Percentiles rank a stretch among this genome's conserved stretches.
These are phyloP conservation scores for Chiridota heheva DNA, from an alignment of 35 echinoderm and acorn worm genomes.

Conservation along the genomic window DNA sequence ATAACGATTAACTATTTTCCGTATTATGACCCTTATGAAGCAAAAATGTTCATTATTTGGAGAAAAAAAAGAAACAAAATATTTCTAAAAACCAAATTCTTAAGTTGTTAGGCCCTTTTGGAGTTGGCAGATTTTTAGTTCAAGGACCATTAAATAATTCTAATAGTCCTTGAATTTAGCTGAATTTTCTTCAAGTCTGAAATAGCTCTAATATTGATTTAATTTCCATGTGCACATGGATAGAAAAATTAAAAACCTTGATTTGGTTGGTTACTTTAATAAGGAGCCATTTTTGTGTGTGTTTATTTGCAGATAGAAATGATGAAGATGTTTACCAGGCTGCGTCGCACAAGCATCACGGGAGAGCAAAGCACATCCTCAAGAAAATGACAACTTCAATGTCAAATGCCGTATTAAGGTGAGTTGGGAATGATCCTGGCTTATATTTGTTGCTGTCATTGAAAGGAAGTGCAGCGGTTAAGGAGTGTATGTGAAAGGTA, in stretches of 20 bases:
- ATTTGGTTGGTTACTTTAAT: not conserved
- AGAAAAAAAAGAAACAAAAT: too few relatives aligned
- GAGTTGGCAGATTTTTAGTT: not conserved
- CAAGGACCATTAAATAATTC: not conserved
- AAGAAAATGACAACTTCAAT: conserved; percentile 67
- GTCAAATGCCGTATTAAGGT: conserved; percentile 72
- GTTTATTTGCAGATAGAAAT: conserved; percentile 22
- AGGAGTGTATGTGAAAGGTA: not conserved
- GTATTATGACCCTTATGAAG: too few relatives aligned
- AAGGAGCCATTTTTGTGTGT: not conserved
- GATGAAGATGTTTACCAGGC: conserved; percentile 62
- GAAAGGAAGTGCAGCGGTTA: not conserved
- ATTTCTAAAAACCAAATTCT: too few relatives aligned
- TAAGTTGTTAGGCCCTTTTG: too few relatives aligned
- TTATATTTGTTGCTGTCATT: not conserved
- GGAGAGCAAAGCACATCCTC: conserved; percentile 42
- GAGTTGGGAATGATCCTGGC: too few relatives aligned
- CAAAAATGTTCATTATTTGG: too few relatives aligned
- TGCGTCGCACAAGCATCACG: conserved; percentile 47
- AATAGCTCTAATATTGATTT: not conserved
- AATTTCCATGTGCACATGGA: not conserved
- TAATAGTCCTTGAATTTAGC: not conserved
- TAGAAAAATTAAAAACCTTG: not conserved
- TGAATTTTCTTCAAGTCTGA: not conserved
- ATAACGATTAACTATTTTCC: too few relatives aligned